Evolutionary conservation across 2,888 invertebrate species (phyloP).

Genomic region (Dorcus hopei): DNA sequence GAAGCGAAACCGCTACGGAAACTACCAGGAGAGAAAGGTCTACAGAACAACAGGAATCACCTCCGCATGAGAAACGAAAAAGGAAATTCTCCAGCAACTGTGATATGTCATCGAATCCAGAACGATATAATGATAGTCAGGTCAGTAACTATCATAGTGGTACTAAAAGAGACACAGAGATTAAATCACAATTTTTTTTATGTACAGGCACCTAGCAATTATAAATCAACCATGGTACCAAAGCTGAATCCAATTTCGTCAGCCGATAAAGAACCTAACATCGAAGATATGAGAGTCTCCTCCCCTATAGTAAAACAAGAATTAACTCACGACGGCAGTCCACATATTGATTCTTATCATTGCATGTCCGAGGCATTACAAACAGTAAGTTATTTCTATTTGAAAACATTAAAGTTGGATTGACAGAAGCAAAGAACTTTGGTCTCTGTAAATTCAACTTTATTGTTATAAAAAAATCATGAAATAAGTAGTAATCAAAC

Average conservation of each 20-base stretch:
- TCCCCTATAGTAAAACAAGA: conserved; percentile 63
- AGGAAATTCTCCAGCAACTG: conserved; percentile 66
- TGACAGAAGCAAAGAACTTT: no score
- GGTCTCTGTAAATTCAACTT: no score
- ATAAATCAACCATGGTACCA: conserved; percentile 61
- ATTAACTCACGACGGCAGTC: conserved; percentile 50
- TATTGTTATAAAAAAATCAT: no score
- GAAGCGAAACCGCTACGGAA: conserved; percentile 30
- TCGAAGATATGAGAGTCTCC: conserved; percentile 55
- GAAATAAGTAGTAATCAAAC: no score
- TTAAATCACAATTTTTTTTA: conserved; percentile 26
- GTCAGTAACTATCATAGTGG: conserved; percentile 42
- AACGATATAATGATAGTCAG: conserved; percentile 68
- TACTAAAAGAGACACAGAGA: not conserved
- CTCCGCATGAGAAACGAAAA: conserved; percentile 58
- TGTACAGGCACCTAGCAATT: conserved; percentile 60
- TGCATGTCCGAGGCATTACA: conserved; percentile 50
- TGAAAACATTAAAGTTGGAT: no score
- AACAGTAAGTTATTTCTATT: conserved; percentile 43
- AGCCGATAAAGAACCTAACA: conserved; percentile 53
- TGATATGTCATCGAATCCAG: conserved; percentile 62
- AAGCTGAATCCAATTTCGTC: conserved; percentile 60
- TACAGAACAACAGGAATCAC: conserved; percentile 39
- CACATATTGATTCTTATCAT: conserved; percentile 46
- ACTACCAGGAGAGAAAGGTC: conserved; percentile 33